These are phyloP conservation scores for Ormyrus rosae DNA, from an alignment of 2,888 invertebrate species.

Conservation along the genomic window DNA sequence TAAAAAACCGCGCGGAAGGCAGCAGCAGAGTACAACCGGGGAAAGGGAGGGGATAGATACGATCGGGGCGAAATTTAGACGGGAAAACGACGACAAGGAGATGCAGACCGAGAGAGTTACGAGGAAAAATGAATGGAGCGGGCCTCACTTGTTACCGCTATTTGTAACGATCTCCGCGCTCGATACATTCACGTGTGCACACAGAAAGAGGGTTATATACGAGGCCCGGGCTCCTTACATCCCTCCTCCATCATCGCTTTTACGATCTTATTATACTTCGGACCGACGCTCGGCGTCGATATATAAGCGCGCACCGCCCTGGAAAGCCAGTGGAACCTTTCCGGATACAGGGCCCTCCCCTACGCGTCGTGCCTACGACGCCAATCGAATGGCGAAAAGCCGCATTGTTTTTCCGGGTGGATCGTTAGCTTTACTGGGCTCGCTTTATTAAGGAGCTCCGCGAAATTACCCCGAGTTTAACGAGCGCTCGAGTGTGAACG, in stretches of 20 bases:
- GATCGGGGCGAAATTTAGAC: slow-evolving; percentile 34
- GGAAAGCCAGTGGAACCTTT: not conserved
- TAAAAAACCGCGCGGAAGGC: not conserved
- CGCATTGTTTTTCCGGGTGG: slow-evolving; percentile 20
- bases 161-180: slow-evolving; percentile 29
- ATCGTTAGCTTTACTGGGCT: slow-evolving; percentile 2
- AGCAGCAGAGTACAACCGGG: not conserved
- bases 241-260: slow-evolving; percentile 61
- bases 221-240: not conserved
- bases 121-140: slow-evolving; percentile 34
- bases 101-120: slow-evolving; percentile 24
- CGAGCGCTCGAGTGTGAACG: too few relatives aligned
- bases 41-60: slow-evolving; percentile 4
- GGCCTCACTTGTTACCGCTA: slow-evolving; percentile 42
- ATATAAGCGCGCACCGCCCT: not conserved
- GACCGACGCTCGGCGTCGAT: slow-evolving; percentile 38
- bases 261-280: slow-evolving; percentile 62
- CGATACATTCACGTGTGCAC: not conserved
- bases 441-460: not conserved
- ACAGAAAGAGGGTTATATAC: not conserved
- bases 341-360: not conserved
- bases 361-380: slow-evolving; percentile 4
- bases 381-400: slow-evolving; percentile 16
- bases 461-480: too few relatives aligned
- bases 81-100: slow-evolving; percentile 34